phyloP scores from a whole-genome alignment of 1,140 invertebrate genomes.

The Euborellia annulipes region DNA sequence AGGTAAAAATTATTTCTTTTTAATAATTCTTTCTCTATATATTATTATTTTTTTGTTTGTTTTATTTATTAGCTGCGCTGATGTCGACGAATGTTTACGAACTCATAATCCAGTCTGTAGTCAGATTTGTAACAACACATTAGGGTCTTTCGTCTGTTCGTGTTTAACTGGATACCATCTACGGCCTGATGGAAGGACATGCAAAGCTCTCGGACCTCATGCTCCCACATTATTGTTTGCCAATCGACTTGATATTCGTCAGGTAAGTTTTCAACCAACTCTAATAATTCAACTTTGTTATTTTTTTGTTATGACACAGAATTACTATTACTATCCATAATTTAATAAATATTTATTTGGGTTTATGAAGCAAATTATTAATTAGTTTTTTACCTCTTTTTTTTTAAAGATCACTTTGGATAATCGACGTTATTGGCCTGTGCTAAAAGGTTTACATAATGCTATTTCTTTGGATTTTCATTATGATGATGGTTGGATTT shows the following conservation, averaged over 20 bases:
- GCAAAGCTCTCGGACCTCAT: conserved; percentile 54
- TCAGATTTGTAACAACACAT: conserved; percentile 64
- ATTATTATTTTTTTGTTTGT: not conserved
- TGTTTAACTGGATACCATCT: conserved; percentile 67
- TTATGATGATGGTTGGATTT: conserved; percentile 57
- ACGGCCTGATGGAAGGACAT: conserved; percentile 58
- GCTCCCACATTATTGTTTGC: conserved; percentile 66
- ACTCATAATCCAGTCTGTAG: conserved; percentile 62
- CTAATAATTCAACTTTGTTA: too few relatives aligned
- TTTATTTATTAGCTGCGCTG: conserved; percentile 40
- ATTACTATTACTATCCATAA: too few relatives aligned
- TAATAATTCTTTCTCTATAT: not conserved
- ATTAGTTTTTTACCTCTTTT: not conserved
- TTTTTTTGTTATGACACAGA: too few relatives aligned
- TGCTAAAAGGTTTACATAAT: conserved; percentile 67
- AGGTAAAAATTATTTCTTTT: conserved; percentile 31
- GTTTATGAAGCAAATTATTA: conserved; percentile 11
- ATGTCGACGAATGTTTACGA: conserved; percentile 68
- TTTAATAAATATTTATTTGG: too few relatives aligned
- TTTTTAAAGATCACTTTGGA: too few relatives aligned
- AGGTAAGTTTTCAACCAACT: too few relatives aligned
- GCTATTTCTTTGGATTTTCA: conserved; percentile 80
- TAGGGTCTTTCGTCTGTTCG: conserved; percentile 58
- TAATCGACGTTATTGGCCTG: conserved; percentile 21
- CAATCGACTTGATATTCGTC: conserved; percentile 68